Evolutionary conservation across 92 coral and sea anemone species (phyloP).

Genomic region (Meandrina meandrites): DNA sequence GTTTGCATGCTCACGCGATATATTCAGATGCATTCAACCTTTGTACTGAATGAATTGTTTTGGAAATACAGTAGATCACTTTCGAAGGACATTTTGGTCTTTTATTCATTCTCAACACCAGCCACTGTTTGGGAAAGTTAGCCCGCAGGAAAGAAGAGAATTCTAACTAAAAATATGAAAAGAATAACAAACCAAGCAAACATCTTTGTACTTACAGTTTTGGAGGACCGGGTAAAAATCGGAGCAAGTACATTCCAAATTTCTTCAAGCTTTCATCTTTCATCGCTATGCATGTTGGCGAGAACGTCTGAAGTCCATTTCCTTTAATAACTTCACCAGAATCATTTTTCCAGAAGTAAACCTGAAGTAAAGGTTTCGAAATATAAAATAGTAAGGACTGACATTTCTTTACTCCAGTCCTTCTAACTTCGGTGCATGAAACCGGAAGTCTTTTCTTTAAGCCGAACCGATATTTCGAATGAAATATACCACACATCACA

Average conservation of each 20-base stretch:
- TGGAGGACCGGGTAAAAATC: conserved; percentile 72
- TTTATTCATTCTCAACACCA: too few relatives aligned
- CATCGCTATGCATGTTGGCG: conserved; percentile 50
- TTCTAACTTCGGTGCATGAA: not conserved
- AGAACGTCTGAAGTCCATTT: conserved; percentile 43
- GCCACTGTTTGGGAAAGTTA: too few relatives aligned
- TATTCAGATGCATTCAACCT: too few relatives aligned
- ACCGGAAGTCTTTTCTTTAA: not conserved
- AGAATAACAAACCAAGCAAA: not conserved
- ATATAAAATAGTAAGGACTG: not conserved
- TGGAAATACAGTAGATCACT: too few relatives aligned
- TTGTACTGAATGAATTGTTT: too few relatives aligned
- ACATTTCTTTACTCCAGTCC: too few relatives aligned
- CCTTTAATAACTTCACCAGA: conserved; percentile 65
- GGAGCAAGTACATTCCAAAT: conserved; percentile 64
- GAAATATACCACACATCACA: too few relatives aligned
- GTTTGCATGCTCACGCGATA: too few relatives aligned
- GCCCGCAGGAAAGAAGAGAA: too few relatives aligned
- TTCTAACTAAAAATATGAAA: not conserved
- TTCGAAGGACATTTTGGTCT: too few relatives aligned
- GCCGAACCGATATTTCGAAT: too few relatives aligned
- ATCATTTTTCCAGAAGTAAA: conserved; percentile 62
- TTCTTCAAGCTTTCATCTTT: conserved; percentile 50
- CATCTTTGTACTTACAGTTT: conserved; percentile 60
- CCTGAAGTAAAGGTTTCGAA: too few relatives aligned